These are phyloP conservation scores for Hydropsyche tenuis DNA, from an alignment of 1,140 invertebrate genomes.

Conservation along the genomic window DNA sequence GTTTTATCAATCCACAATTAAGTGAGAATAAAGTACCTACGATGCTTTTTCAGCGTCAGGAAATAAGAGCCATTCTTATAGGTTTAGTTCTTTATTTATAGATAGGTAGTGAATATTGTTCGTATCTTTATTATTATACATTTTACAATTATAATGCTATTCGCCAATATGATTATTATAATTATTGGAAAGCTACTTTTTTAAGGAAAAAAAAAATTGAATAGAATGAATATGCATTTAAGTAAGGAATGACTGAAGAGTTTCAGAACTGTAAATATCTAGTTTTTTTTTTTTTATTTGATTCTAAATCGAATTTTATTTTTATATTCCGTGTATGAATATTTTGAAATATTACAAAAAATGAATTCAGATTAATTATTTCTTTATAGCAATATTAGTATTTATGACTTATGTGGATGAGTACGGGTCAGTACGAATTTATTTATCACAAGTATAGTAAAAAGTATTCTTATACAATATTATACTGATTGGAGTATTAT, in stretches of 20 bases:
- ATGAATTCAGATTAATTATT: too few species aligned
- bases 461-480: too few species aligned
- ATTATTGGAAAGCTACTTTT: background rate
- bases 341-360: too few species aligned
- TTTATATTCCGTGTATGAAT: too few species aligned
- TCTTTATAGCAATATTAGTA: too few species aligned
- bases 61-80: constrained; percentile 37
- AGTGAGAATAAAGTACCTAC: constrained; percentile 39
- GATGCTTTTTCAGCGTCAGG: constrained; percentile 24
- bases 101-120: background rate
- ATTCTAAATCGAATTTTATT: too few species aligned
- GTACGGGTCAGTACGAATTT: background rate
- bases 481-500: too few species aligned
- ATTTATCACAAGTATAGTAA: background rate
- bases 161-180: constrained; percentile 3
- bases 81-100: background rate
- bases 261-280: constrained; percentile 13
- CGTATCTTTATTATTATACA: background rate
- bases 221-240: constrained; percentile 21
- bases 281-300: background rate
- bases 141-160: background rate
- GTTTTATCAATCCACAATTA: constrained; percentile 30
- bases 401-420: background rate
- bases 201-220: constrained; percentile 1
- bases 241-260: constrained; percentile 25